Evolutionary conservation across 1,140 invertebrate genomes (phyloP).

Genomic region (Harpegnathos saltator): DNA sequence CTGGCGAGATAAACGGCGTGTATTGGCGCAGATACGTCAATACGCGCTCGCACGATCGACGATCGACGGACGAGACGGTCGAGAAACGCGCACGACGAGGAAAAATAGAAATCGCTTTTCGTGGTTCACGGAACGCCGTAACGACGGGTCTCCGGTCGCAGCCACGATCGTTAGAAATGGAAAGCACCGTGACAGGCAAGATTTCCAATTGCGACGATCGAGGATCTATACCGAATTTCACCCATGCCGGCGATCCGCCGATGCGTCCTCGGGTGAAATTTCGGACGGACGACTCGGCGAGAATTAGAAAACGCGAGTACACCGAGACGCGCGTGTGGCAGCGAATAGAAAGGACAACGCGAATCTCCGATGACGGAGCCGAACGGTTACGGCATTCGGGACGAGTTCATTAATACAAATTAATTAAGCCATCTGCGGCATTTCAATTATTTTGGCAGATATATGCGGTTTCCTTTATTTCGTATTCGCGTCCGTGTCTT

Average conservation of each 20-base stretch:
- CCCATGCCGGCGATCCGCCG: neutral
- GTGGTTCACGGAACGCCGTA: conserved; percentile 60
- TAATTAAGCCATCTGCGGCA: too few species aligned
- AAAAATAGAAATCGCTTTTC: conserved; percentile 66
- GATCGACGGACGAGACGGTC: conserved; percentile 37
- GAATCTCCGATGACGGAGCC: too few species aligned
- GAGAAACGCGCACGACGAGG: conserved; percentile 38
- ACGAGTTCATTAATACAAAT: too few species aligned
- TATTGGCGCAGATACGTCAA: conserved; percentile 1
- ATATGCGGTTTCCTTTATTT: neutral
- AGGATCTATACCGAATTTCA: conserved; percentile 43
- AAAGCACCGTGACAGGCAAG: conserved; percentile 45
- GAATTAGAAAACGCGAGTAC: neutral
- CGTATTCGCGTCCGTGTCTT: neutral
- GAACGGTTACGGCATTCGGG: too few species aligned
- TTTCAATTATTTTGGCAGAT: too few species aligned
- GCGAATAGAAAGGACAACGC: too few species aligned
- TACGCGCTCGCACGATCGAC: neutral
- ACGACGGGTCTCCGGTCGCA: conserved; percentile 40
- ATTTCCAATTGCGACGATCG: conserved; percentile 56
- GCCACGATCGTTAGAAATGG: conserved; percentile 58
- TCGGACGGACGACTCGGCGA: neutral
- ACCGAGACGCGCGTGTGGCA: too few species aligned
- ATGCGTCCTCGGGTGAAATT: conserved; percentile 45
- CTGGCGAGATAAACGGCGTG: neutral